Conservation (phyloP, 1,140 invertebrate species). For the Ceratoteleas bidentatus region DNA sequence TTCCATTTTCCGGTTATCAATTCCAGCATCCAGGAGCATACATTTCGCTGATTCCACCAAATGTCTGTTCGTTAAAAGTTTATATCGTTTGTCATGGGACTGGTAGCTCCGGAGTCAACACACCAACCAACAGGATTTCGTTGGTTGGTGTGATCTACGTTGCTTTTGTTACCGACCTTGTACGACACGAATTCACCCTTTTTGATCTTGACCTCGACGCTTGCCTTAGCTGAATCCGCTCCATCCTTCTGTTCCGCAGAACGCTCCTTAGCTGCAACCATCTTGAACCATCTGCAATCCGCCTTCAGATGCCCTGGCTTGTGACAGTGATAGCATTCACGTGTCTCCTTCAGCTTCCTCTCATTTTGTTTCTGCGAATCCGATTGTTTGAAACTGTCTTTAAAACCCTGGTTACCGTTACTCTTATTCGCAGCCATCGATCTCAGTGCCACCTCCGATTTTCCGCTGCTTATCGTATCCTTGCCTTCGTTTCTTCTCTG, state of each 20-base stretch:
- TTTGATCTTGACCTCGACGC: neutral
- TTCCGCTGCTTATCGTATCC: too few species aligned
- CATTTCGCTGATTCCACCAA: conserved; percentile 15
- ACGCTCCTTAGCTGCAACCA: too few species aligned
- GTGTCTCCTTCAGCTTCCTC: conserved; percentile 14
- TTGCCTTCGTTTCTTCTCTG: too few species aligned
- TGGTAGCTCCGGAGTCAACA: conserved; percentile 24
- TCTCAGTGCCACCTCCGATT: too few species aligned
- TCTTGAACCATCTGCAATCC: conserved; percentile 22
- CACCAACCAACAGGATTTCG: neutral
- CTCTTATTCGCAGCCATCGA: conserved; percentile 61
- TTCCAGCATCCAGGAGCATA: conserved; percentile 68
- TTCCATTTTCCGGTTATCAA: conserved; percentile 56
- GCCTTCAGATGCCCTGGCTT: conserved; percentile 39
- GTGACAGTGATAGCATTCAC: conserved; percentile 27
- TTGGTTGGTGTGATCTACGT: too few species aligned
- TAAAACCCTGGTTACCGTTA: too few species aligned
- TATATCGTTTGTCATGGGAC: conserved; percentile 39
- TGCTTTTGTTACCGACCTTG: neutral
- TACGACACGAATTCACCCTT: neutral
- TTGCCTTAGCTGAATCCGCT: neutral
- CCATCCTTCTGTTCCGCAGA: neutral
- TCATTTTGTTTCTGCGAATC: neutral
- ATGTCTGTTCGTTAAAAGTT: conserved; percentile 34
- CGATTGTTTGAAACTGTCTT: conserved; percentile 5